phyloP scores from a whole-genome alignment of 2,113 vertebrate species.

The Ophiodon elongatus region DNA sequence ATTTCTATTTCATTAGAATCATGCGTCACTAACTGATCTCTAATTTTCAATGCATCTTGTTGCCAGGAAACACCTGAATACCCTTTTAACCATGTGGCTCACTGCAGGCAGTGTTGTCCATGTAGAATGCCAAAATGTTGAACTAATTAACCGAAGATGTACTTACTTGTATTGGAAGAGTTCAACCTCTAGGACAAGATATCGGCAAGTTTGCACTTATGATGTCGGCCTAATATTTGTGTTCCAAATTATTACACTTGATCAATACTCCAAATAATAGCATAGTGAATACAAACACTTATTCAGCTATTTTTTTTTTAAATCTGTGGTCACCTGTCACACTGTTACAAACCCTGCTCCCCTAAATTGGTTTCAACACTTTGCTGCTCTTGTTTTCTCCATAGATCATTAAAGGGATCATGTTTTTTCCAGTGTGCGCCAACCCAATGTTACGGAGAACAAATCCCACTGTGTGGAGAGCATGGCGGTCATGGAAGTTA shows the following conservation, averaged over 20 bases:
- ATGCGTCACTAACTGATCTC: slow-evolving; percentile 29
- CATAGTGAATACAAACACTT: neutral
- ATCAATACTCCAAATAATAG: neutral
- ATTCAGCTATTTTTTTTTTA: neutral
- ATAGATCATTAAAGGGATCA: slow-evolving; percentile 45
- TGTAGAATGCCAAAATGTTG: slow-evolving; percentile 23
- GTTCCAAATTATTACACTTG: neutral
- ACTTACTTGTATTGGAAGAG: neutral
- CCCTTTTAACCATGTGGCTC: slow-evolving; percentile 35
- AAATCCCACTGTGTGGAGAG: slow-evolving; percentile 29
- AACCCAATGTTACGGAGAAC: slow-evolving; percentile 54
- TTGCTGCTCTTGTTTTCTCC: slow-evolving; percentile 17
- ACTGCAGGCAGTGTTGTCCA: slow-evolving; percentile 26
- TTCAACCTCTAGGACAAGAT: neutral
- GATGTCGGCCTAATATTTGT: neutral
- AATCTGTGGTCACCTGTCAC: neutral
- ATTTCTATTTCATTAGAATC: slow-evolving; percentile 27
- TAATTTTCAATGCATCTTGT: slow-evolving; percentile 48
- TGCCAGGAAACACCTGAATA: slow-evolving; percentile 59
- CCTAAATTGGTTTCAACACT: neutral
- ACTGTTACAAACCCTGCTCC: neutral
- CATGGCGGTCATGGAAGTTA: slow-evolving; percentile 56
- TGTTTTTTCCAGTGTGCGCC: slow-evolving; percentile 42
- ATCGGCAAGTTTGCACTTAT: too few species aligned
- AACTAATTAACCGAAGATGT: slow-evolving; percentile 1